These are phyloP conservation scores for Lithobates pipiens DNA, from an alignment of 2,797 vertebrate genomes.

Conservation along the genomic window DNA sequence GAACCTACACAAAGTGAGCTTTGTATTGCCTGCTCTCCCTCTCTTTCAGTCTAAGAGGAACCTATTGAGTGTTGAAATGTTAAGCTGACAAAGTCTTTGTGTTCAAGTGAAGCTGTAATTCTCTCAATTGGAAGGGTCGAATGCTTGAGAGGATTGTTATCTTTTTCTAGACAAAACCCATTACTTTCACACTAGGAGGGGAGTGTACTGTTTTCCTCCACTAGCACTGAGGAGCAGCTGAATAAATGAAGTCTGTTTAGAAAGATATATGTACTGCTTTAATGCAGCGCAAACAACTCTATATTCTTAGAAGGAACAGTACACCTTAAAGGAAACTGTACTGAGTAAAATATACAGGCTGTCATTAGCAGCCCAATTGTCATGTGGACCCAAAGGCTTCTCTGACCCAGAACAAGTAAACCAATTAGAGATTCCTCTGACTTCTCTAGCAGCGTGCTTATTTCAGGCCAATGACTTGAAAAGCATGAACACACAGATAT, in stretches of 20 bases:
- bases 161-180: constrained; percentile 72
- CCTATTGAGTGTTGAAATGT: constrained; percentile 71
- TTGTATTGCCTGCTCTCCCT: constrained; percentile 65
- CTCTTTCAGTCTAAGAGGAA: constrained; percentile 72
- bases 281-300: background rate
- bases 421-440: no score
- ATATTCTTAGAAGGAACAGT: background rate
- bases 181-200: constrained; percentile 70
- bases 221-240: constrained; percentile 59
- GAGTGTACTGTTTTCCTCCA: constrained; percentile 68
- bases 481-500: no score
- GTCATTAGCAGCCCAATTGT: no score
- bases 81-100: constrained; percentile 67
- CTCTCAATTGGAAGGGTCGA: constrained; percentile 67
- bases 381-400: no score
- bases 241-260: constrained; percentile 63
- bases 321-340: no score
- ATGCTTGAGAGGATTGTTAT: constrained; percentile 68
- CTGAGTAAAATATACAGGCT: no score
- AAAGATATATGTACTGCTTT: constrained; percentile 10
- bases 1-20: constrained; percentile 75
- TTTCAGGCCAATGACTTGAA: no score
- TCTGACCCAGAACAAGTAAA: no score
- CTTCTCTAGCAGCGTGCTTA: no score
- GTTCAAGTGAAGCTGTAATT: constrained; percentile 66